Base-by-base conservation (phyloP, 2,113 vertebrate species). In the Mormyrus lacerda region DNA sequence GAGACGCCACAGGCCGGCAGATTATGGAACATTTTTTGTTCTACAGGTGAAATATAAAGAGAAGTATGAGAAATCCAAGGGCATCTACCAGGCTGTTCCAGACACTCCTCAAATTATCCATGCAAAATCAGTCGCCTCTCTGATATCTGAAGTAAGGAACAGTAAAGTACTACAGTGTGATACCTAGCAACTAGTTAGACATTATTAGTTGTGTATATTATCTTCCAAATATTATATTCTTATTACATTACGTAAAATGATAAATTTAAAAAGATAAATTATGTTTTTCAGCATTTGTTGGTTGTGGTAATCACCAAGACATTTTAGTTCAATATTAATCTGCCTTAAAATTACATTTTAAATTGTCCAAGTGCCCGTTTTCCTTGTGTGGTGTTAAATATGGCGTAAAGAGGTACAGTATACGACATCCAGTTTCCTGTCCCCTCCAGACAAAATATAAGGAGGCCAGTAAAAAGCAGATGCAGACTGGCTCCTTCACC, bases 31-130 rank as follows among this genome's bases (percentile, higher is more conserved):
- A 21, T 8, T 45, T 9, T 76, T 9, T 79, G 8, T 51, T 45
- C 31, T 92, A 9, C 44, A 99, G 98, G 91, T 99, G 91, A 99
- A 99, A 95, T 99, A 99, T 95, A 98, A 96, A 94, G 94, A 97
- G 91, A 99, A 99, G 93, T 98, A 99, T 84, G 96, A 98, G 91
- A 97, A 97, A 91, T 94, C 93, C 91, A 96, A 96, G 90, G 97
- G 98, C 85, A 97, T 95, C 0, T 99, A 95, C 89, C 35, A 92
- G 0, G 94, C 96, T 1, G 97, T 99, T 51, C 88, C 94, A 19
- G 98, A 99, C 92, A 99, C 98, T 2, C 98, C 98, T 88, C 97
- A 99, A 91, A 99, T 99, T 92, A 97, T 99, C 48, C 97, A 98
- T 89, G 97, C 98, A 5, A 97, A 99, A 94, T 94, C 95, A 0